Evolutionary conservation across 2,797 vertebrate genomes (phyloP).

Genomic region (Ctenosaura bakeri): DNA sequence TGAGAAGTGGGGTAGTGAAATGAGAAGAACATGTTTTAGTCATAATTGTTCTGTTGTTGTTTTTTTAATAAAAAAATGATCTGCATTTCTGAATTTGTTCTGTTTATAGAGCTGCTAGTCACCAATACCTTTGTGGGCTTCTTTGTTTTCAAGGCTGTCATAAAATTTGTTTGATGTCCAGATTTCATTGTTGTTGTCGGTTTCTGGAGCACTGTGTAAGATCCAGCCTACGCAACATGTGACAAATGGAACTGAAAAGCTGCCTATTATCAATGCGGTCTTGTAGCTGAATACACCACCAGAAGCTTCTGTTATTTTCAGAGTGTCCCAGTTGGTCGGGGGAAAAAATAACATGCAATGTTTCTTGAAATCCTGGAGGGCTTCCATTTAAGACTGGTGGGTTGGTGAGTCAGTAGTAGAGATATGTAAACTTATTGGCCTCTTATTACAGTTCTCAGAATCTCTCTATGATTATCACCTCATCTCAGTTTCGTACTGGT

Average conservation of each 20-base stretch:
- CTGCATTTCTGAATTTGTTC: not conserved
- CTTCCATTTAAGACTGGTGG: not conserved
- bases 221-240: too few species aligned
- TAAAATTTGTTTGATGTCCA: not conserved
- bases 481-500: not conserved
- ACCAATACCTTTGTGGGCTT: not conserved
- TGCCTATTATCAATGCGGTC: not conserved
- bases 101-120: fast-evolving
- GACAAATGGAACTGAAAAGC: not conserved
- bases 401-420: not conserved
- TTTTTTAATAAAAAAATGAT: not conserved
- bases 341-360: too few species aligned
- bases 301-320: too few species aligned
- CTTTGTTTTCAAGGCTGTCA: fast-evolving
- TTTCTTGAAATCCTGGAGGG: not conserved
- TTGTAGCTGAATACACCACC: not conserved
- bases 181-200: not conserved
- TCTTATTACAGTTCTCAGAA: not conserved
- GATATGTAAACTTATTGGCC: not conserved
- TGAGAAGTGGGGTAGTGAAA: fast-evolving
- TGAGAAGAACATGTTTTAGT: not conserved
- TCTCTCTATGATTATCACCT: not conserved
- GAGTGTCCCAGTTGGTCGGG: too few species aligned
- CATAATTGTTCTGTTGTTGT: not conserved
- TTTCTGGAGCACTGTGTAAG: not conserved